A percentile compares a stretch with the other conserved stretches of the same genome.
Conservation (phyloP, 2,888 invertebrate species). For the Aphodius sticticus region DNA sequence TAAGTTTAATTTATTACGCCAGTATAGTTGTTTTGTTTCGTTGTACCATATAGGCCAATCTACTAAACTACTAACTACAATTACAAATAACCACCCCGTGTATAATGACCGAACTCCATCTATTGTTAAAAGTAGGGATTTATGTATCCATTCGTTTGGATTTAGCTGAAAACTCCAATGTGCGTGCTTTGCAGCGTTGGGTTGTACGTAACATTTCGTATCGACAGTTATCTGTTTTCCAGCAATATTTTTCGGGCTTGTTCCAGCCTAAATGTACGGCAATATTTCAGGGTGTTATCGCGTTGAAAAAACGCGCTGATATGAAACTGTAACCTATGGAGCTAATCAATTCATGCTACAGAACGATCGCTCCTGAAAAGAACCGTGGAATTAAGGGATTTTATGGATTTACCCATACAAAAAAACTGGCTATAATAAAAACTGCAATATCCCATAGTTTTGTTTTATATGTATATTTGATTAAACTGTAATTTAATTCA, state of each 20-base stretch:
- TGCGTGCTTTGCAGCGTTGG: background rate
- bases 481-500: too few species aligned
- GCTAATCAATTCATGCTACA: too few species aligned
- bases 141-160: background rate
- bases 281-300: background rate
- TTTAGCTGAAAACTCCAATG: background rate
- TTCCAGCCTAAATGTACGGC: background rate
- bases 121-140: background rate
- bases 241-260: background rate
- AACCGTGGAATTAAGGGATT: too few species aligned
- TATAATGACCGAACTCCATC: background rate
- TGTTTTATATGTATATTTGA: too few species aligned
- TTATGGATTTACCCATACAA: too few species aligned
- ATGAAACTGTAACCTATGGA: background rate
- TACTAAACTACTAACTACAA: too few species aligned
- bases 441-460: too few species aligned
- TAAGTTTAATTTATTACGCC: background rate
- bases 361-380: too few species aligned
- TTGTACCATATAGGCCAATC: too few species aligned
- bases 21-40: too few species aligned
- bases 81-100: too few species aligned
- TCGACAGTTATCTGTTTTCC: background rate
- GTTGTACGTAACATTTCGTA: background rate
- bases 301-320: background rate
- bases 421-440: too few species aligned